Evolutionary conservation across 92 coral and sea anemone species (phyloP), one percentile per base, ranked within the genome.

Genomic region (Blastomussa wellsi): DNA sequence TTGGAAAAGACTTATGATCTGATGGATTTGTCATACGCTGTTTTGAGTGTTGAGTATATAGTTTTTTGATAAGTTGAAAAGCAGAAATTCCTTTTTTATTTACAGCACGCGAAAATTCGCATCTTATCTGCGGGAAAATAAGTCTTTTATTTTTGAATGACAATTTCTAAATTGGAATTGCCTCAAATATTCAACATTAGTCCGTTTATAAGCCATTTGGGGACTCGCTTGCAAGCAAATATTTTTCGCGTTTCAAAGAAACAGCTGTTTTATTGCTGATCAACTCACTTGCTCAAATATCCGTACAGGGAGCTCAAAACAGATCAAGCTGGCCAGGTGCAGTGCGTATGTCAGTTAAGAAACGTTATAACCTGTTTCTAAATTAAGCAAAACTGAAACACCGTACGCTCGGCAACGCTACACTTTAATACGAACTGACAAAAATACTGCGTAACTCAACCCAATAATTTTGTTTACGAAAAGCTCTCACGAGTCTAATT

Each of bases 381-480:
- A 42, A 52, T 37, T 52, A 71, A 28, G 57, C 3, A 33, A 15
- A 65, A 80, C 60, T 19, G 66, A 66, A 79, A 31, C 33, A 32
- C 33, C 7, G 11, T 24, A 55, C 53, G 62, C 41, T 53, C 26
- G 41, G 78, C 52, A 82, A 71, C 59, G 52, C 31, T 53, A 33
- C 55, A 69, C 77, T 31, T n/a, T n/a, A n/a, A n/a, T 12, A 52
- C n/a, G 37, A 70, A 37, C n/a, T 51, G 78, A 52, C 74, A 22
- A 42, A n/a, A 47, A 37, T 53, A 24, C 49, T 36, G 20, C 60
- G 86, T 70, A 82, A 82, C 71, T 82, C 66, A 70, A 82, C 62
- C 76, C 77, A 81, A 49, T 76, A 51, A 33, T 70, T 35, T 70
- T 13, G 7, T 48, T 41, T 48, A 31, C 26, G 62, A 36, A 65